Conservation (phyloP, 2,888 invertebrate genomes). For the Coenonympha glycerion region DNA sequence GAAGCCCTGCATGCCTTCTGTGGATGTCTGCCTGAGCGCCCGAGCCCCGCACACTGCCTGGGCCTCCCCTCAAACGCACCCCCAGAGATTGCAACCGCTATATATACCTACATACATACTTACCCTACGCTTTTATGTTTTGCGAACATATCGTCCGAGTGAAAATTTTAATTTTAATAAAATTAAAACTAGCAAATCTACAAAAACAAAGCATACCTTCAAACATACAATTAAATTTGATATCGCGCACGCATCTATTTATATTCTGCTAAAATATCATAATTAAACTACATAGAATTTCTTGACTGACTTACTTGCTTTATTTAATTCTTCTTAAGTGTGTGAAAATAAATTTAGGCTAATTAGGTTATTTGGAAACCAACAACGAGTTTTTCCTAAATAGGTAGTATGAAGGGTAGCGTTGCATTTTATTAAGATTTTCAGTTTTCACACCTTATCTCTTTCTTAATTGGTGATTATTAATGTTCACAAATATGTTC, state of each 20-base stretch:
- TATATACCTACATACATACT: conserved; percentile 19
- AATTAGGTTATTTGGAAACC: too few species aligned
- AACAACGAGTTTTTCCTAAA: too few species aligned
- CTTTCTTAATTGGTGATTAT: too few species aligned
- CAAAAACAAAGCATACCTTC: background rate
- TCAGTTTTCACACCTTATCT: too few species aligned
- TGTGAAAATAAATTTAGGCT: too few species aligned
- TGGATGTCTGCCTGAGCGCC: conserved; percentile 43
- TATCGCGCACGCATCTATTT: background rate
- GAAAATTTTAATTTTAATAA: background rate
- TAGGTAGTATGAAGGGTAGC: too few species aligned
- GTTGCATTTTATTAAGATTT: too few species aligned
- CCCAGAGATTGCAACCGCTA: conserved; percentile 6
- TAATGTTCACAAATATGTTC: too few species aligned
- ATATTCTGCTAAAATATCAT: background rate
- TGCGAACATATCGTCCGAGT: conserved; percentile 20
- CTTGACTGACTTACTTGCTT: too few species aligned
- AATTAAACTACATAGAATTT: background rate
- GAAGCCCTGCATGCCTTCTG: conserved; percentile 66
- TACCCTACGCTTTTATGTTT: conserved; percentile 53
- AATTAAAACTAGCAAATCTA: background rate
- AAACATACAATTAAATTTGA: background rate
- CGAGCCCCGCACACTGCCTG: conserved; percentile 31
- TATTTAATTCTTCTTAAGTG: too few species aligned
- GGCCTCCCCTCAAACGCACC: conserved; percentile 52